Evolutionary conservation across 1,140 invertebrate species (phyloP).

Genomic region (Gryon sp.): DNA sequence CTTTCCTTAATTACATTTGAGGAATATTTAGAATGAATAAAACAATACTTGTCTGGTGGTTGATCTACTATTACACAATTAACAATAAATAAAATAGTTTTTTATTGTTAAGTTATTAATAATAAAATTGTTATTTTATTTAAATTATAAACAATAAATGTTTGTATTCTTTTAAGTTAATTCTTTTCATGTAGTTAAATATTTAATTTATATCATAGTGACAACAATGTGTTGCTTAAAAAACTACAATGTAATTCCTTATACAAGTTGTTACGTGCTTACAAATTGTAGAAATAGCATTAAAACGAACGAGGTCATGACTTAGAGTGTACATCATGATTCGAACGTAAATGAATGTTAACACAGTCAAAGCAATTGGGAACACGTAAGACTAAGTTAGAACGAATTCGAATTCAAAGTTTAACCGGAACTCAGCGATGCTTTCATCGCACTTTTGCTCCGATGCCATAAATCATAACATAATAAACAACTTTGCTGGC

Average conservation of each 20-base stretch:
- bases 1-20: too few relatives aligned
- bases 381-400: slow-evolving; percentile 35
- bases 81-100: too few relatives aligned
- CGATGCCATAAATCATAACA: slow-evolving; percentile 33
- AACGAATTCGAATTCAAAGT: slow-evolving; percentile 26
- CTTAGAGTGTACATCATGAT: slow-evolving; percentile 43
- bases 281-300: slow-evolving; percentile 21
- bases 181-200: not conserved
- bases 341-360: slow-evolving; percentile 33
- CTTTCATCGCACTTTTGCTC: slow-evolving; percentile 19
- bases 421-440: slow-evolving; percentile 9
- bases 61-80: too few relatives aligned
- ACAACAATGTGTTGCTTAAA: not conserved
- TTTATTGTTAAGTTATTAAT: too few relatives aligned
- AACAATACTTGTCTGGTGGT: too few relatives aligned
- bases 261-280: slow-evolving; percentile 15
- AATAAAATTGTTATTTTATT: too few relatives aligned
- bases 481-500: slow-evolving; percentile 25
- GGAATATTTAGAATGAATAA: too few relatives aligned
- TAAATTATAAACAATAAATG: too few relatives aligned
- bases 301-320: slow-evolving; percentile 16
- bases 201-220: not conserved
- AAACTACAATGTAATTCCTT: slow-evolving; percentile 20
- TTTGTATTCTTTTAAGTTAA: not conserved
- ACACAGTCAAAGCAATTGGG: slow-evolving; percentile 32